Percentiles rank a stretch among this genome's conserved stretches.
phyloP scores from a whole-genome alignment of 2,888 invertebrate species.

The Lacanobia oleracea region DNA sequence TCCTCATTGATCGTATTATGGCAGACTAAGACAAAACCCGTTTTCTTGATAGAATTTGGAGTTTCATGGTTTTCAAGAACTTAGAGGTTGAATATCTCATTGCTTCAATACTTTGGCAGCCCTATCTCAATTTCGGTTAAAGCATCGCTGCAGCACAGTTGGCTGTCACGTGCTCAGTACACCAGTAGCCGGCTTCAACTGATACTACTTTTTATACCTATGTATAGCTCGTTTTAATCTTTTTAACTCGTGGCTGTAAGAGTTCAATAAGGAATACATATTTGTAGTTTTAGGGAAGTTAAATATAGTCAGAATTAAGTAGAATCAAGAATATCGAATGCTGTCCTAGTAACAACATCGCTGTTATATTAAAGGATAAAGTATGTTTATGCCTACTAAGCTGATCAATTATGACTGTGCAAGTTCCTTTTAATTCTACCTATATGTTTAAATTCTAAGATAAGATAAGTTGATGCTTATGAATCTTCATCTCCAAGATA shows the following conservation, averaged over 20 bases:
- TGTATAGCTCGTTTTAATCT: conserved; percentile 6
- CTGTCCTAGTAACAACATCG: no score
- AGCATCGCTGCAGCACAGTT: conserved; percentile 17
- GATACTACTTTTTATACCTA: conserved; percentile 5
- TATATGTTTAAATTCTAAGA: no score
- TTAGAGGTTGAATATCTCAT: background rate
- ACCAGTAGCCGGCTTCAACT: conserved; percentile 62
- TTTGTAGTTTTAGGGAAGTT: background rate
- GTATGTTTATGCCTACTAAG: background rate
- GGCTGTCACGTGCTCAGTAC: conserved; percentile 48
- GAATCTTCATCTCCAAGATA: background rate
- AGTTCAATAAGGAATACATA: background rate
- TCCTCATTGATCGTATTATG: background rate
- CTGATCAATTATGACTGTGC: background rate
- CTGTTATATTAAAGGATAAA: background rate
- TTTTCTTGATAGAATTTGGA: background rate
- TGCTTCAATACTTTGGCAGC: conserved; percentile 6
- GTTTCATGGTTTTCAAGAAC: background rate
- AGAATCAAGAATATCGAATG: background rate
- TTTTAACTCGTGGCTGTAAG: background rate
- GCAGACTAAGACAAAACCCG: background rate
- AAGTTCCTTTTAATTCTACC: background rate
- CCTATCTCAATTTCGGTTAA: conserved; percentile 46
- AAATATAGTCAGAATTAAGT: background rate
- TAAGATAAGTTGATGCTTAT: background rate